Evolutionary conservation across 2,888 invertebrate species (phyloP).

Genomic region (Limnephilus marmoratus): DNA sequence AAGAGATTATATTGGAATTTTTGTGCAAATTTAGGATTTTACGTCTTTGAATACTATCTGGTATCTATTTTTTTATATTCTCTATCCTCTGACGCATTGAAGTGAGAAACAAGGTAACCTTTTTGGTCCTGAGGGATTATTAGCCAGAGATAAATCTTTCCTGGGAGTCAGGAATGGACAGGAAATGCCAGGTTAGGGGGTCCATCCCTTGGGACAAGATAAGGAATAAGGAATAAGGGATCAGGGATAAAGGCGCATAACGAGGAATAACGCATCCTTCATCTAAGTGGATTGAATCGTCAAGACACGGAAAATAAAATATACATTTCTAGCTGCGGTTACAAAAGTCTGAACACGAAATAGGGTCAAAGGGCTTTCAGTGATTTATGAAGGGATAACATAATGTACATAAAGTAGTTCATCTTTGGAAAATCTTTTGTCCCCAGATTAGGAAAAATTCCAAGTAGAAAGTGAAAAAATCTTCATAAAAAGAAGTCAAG

Average conservation of each 20-base stretch:
- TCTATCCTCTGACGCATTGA: neutral
- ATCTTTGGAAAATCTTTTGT: neutral
- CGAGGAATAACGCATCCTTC: constrained; percentile 18
- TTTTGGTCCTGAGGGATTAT: constrained; percentile 4
- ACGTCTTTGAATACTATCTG: neutral
- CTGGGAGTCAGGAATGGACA: neutral
- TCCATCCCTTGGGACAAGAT: neutral
- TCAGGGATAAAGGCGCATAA: constrained; percentile 13
- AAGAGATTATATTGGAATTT: neutral
- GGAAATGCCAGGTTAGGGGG: neutral
- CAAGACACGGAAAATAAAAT: neutral
- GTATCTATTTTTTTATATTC: neutral
- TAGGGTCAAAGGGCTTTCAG: neutral
- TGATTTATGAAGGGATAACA: neutral
- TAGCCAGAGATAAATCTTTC: constrained; percentile 30
- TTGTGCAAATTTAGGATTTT: neutral
- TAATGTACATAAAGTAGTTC: neutral
- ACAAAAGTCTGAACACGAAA: neutral
- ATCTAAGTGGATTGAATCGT: constrained; percentile 22
- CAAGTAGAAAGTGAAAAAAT: neutral
- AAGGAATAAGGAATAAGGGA: neutral
- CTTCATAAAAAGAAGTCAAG: no score
- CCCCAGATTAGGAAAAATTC: neutral
- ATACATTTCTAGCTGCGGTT: neutral
- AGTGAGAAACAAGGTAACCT: neutral